Conservation (phyloP, 2,888 invertebrate genomes). For the Asteroscopus sphinx region DNA sequence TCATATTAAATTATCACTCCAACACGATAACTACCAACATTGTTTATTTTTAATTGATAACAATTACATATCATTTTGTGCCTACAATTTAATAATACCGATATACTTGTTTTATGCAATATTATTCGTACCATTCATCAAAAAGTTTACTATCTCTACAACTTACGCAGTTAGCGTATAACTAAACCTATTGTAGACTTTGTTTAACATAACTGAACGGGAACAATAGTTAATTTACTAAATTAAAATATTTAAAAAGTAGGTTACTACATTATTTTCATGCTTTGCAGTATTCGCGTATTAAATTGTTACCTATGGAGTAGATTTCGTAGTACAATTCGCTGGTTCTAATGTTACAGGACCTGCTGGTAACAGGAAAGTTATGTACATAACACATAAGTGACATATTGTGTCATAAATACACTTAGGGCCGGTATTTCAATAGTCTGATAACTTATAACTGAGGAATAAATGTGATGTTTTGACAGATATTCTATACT, state of each 20-base stretch:
- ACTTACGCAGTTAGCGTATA: neutral
- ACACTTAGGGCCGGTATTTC: too few relatives aligned
- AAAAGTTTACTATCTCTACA: neutral
- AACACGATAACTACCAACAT: neutral
- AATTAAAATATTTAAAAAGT: constrained; percentile 22
- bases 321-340: too few relatives aligned
- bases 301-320: neutral
- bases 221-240: constrained; percentile 20
- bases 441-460: too few relatives aligned
- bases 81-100: neutral
- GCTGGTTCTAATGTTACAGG: too few relatives aligned
- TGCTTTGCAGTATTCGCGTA: neutral
- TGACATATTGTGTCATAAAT: too few relatives aligned
- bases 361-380: too few relatives aligned
- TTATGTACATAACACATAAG: too few relatives aligned
- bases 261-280: neutral
- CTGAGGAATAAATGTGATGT: too few relatives aligned
- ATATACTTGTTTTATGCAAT: neutral
- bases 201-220: neutral
- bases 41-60: too few relatives aligned
- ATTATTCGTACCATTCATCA: neutral
- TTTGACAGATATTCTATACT: too few relatives aligned
- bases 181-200: neutral
- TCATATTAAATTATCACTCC: neutral
- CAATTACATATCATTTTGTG: neutral